Conservation (phyloP, 2,113 vertebrate species). For the Taxidea taxus region DNA sequence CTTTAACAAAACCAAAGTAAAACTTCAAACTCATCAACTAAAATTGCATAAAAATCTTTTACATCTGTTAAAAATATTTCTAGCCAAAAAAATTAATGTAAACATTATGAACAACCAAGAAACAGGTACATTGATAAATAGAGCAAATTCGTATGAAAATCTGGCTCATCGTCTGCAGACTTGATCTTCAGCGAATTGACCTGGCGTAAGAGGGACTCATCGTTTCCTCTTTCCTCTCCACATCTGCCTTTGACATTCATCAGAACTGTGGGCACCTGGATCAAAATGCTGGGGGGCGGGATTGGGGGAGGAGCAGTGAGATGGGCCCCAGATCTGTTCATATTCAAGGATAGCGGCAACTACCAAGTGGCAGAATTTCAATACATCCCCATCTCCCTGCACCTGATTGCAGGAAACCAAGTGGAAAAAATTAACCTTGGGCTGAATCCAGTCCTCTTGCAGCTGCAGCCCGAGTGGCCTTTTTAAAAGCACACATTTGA, state of each 20-base stretch:
- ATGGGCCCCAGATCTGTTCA: conserved; percentile 13
- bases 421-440: conserved; percentile 73
- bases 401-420: conserved; percentile 71
- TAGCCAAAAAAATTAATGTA: background rate
- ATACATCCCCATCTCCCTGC: conserved; percentile 41
- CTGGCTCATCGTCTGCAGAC: background rate
- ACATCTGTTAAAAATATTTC: conserved; percentile 2
- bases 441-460: conserved; percentile 53
- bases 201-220: background rate
- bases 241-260: background rate
- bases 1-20: conserved; percentile 5
- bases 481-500: conserved; percentile 56
- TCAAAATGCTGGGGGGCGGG: background rate
- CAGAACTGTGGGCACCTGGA: conserved; percentile 1
- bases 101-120: background rate
- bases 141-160: background rate
- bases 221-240: background rate
- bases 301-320: background rate
- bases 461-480: conserved; percentile 66
- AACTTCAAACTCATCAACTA: background rate
- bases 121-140: background rate
- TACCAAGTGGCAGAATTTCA: conserved; percentile 58
- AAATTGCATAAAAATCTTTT: background rate
- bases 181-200: conserved; percentile 3
- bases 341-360: conserved; percentile 38